Evolutionary conservation across 2,113 vertebrate species (phyloP).

Genomic region (Xenotilapia leptura): DNA sequence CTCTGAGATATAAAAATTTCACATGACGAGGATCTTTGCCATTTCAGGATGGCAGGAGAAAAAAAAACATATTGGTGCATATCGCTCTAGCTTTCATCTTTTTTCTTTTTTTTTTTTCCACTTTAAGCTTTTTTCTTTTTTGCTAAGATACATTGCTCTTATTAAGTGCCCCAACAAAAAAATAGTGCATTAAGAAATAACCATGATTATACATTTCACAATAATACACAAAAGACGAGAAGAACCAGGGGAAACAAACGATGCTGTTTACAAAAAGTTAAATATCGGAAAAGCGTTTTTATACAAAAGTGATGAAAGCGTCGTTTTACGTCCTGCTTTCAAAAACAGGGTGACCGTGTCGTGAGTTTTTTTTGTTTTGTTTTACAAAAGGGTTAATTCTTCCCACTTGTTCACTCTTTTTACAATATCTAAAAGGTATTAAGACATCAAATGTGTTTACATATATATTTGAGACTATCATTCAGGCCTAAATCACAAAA

Average conservation of each 20-base stretch:
- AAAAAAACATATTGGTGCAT: constrained; percentile 54
- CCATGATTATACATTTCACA: constrained; percentile 74
- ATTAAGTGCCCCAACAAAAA: constrained; percentile 68
- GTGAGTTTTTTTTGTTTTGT: constrained; percentile 29
- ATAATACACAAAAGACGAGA: constrained; percentile 71
- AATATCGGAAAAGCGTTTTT: constrained; percentile 69
- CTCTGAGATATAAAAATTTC: constrained; percentile 52
- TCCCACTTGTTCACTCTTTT: constrained; percentile 65
- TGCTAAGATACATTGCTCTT: constrained; percentile 65
- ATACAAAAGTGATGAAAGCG: constrained; percentile 71
- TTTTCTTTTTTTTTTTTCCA: neutral
- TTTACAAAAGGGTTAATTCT: constrained; percentile 66
- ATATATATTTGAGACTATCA: constrained; percentile 69
- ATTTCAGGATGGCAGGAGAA: constrained; percentile 17
- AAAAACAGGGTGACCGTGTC: constrained; percentile 52
- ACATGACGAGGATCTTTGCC: constrained; percentile 45
- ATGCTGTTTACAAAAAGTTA: constrained; percentile 74
- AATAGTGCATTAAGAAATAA: constrained; percentile 77
- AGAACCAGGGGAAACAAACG: constrained; percentile 57
- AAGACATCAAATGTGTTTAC: constrained; percentile 77
- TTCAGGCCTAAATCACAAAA: constrained; percentile 73
- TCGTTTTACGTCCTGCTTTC: constrained; percentile 52
- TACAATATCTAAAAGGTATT: constrained; percentile 78
- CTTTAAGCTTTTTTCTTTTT: constrained; percentile 22
- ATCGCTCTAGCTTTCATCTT: constrained; percentile 42